Evolutionary conservation across 2,797 vertebrate species (phyloP).

Genomic region (Darevskia nairensis): DNA sequence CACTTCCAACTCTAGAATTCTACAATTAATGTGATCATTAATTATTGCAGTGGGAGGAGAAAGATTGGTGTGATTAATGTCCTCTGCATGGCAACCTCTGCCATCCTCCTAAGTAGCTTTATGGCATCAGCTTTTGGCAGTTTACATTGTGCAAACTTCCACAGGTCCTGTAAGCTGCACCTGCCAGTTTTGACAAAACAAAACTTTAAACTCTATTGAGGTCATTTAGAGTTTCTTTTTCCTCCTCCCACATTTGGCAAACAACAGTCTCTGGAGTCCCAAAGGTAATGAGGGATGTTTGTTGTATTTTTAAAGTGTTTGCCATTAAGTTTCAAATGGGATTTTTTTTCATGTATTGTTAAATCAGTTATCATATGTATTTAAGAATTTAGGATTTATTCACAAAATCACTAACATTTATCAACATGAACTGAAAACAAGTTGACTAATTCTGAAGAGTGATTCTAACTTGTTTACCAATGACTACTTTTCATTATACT

Average conservation of each 20-base stretch:
- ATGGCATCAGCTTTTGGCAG: background rate
- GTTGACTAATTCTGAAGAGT: background rate
- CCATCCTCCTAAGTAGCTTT: background rate
- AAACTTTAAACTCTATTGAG: background rate
- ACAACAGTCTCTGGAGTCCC: conserved; percentile 17
- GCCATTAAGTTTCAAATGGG: conserved; percentile 29
- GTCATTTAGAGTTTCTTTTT: background rate
- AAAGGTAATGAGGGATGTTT: conserved; percentile 15
- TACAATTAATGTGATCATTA: background rate
- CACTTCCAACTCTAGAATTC: too few species aligned
- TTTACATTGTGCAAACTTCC: conserved; percentile 23
- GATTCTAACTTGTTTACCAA: conserved; percentile 30
- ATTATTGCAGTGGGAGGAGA: background rate
- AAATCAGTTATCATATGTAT: background rate
- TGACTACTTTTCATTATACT: conserved; percentile 4
- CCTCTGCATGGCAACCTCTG: background rate
- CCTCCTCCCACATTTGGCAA: background rate
- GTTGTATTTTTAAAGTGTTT: conserved; percentile 39
- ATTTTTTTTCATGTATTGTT: conserved; percentile 25
- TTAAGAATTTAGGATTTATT: conserved; percentile 1
- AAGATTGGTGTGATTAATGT: background rate
- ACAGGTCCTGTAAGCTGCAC: conserved; percentile 21
- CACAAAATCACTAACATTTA: conserved; percentile 26
- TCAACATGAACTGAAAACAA: conserved; percentile 23
- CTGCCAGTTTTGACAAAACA: conserved; percentile 3